Evolutionary conservation across 2,888 invertebrate species (phyloP).

Genomic region (Drosophila mimica): DNA sequence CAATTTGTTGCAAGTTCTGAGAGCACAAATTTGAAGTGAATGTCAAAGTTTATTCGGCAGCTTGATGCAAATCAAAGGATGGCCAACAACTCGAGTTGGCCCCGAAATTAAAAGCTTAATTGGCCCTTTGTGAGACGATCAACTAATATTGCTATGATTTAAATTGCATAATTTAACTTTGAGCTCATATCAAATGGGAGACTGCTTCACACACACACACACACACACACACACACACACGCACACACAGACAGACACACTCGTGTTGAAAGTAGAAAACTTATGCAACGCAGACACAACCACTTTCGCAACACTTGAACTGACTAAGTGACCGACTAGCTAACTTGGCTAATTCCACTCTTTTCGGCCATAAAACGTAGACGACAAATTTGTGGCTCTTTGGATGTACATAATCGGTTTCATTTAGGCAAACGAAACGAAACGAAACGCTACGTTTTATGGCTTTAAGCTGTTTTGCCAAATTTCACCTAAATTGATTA

Average conservation of each 20-base stretch:
- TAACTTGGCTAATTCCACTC: conserved; percentile 6
- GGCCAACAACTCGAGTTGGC: not conserved
- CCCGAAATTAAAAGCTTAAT: not conserved
- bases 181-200: not conserved
- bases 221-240: not conserved
- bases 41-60: not conserved
- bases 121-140: not conserved
- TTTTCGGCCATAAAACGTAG: conserved; percentile 55
- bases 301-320: not conserved
- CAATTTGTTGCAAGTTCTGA: not conserved
- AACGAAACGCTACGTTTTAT: conserved; percentile 66
- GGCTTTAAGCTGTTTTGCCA: conserved; percentile 77
- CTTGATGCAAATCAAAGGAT: not conserved
- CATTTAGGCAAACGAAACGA: conserved; percentile 45
- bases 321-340: conserved; percentile 11
- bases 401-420: conserved; percentile 67
- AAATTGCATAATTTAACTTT: not conserved
- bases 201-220: not conserved
- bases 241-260: not conserved
- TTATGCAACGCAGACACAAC: not conserved
- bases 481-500: conserved; percentile 77
- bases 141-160: conserved; percentile 4
- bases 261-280: not conserved
- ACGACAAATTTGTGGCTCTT: conserved; percentile 64
- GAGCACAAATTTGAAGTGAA: not conserved